Base-by-base conservation (phyloP, 2,888 invertebrate genomes). In the Protodeltote pygarga region DNA sequence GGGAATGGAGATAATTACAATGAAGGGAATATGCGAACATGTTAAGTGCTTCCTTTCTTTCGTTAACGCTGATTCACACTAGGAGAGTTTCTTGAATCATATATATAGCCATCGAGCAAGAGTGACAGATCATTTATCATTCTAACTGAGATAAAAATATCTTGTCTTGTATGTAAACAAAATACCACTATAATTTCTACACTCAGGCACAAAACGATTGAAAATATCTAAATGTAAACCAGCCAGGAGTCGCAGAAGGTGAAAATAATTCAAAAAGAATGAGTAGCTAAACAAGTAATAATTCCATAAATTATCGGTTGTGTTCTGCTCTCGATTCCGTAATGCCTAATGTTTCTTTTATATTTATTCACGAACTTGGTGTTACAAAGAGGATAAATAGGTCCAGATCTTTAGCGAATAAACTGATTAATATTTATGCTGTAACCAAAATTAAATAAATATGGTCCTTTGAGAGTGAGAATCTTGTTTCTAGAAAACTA, bases 11-110 rank as follows among this genome's bases (percentile, higher is more conserved):
- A 17, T 24, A 15, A 37, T 50, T 20, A 53, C 27, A 38, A 23
- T 25, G 17, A 54, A 49, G 44, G 19, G 29, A 35, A 21, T 10
- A n/a, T 9, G n/a, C 9, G 20, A 17, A 31, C 15, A 49, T 29
- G 27, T 45, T 34, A 31, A 31, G 9, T 6, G 15, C 48, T 27
- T 54, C 32, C 1, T 14, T 37, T 41, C 13, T 13, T n/a, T n/a
- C n/a, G n/a, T n/a, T n/a, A n/a, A n/a, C n/a, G n/a, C n/a, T n/a
- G n/a, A n/a, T n/a, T n/a, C n/a, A n/a, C n/a, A n/a, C n/a, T n/a
- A n/a, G n/a, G n/a, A n/a, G n/a, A n/a, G n/a, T n/a, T n/a, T n/a
- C n/a, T n/a, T n/a, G n/a, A n/a, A n/a, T n/a, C n/a, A n/a, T n/a
- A n/a, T n/a, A n/a, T n/a, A n/a, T n/a, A n/a, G n/a, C n/a, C n/a